Percentiles rank a stretch among this genome's conserved stretches.
Evolutionary conservation across 2,113 vertebrate genomes (phyloP).

Genomic region (Zosterops pallidus): DNA sequence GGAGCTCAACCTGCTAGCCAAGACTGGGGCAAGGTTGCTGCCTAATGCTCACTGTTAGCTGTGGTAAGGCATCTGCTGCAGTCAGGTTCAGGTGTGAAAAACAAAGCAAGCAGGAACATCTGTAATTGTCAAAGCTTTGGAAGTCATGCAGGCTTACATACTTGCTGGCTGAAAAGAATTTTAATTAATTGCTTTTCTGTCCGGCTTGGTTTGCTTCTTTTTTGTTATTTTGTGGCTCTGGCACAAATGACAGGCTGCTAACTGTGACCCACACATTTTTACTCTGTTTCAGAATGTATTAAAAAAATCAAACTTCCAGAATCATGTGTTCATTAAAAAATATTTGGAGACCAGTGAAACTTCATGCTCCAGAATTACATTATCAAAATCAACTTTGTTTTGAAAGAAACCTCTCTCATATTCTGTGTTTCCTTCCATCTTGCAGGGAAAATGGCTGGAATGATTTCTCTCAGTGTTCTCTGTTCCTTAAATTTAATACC

Average conservation of each 20-base stretch:
- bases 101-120: neutral
- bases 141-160: neutral
- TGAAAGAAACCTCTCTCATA: neutral
- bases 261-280: neutral
- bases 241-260: neutral
- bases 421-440: neutral
- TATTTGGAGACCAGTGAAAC: neutral
- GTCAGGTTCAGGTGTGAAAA: neutral
- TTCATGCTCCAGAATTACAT: neutral
- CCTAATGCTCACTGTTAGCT: neutral
- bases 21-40: neutral
- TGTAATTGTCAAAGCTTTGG: neutral
- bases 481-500: neutral
- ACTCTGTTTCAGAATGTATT: neutral
- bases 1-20: neutral
- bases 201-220: neutral
- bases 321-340: neutral
- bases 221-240: neutral
- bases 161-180: neutral
- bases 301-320: neutral
- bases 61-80: neutral
- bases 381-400: neutral
- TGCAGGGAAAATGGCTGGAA: neutral
- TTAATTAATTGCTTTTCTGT: neutral
- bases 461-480: neutral